Evolutionary conservation across 2,797 vertebrate species (phyloP).

Genomic region (Hirundo rustica): DNA sequence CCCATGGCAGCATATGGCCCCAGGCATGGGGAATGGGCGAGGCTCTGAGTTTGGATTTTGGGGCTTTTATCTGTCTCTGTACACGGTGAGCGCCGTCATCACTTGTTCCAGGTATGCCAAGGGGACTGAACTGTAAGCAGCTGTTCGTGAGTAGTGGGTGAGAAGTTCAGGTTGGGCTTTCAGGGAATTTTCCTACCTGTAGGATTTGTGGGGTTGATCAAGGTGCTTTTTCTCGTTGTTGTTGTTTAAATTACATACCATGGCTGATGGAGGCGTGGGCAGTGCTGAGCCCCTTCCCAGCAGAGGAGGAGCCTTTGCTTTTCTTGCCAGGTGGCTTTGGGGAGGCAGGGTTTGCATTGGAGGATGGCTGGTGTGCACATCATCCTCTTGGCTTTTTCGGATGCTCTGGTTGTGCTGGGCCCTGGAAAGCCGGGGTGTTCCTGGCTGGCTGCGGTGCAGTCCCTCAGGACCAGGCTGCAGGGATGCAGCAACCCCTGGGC

Average conservation of each 20-base stretch:
- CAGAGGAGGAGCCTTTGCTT: background rate
- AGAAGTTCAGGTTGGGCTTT: background rate
- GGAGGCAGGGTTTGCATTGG: fast-evolving
- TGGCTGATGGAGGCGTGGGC: background rate
- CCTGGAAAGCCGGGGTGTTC: fast-evolving
- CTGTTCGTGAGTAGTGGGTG: fast-evolving
- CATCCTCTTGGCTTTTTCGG: background rate
- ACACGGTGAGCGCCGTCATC: fast-evolving
- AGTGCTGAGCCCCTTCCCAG: background rate
- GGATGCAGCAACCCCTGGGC: background rate
- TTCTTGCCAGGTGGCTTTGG: background rate
- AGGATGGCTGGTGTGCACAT: background rate
- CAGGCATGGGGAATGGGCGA: fast-evolving
- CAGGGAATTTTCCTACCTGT: background rate
- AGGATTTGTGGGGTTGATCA: background rate
- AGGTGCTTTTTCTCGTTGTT: background rate
- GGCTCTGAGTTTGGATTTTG: background rate
- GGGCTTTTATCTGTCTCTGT: background rate
- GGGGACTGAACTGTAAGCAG: background rate
- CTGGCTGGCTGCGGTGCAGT: fast-evolving
- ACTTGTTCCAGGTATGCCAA: background rate
- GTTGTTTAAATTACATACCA: background rate
- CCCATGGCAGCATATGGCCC: background rate
- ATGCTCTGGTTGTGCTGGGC: background rate
- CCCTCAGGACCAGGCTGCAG: fast-evolving